Conservation (phyloP, 2,113 vertebrate genomes). For the Martes martes region DNA sequence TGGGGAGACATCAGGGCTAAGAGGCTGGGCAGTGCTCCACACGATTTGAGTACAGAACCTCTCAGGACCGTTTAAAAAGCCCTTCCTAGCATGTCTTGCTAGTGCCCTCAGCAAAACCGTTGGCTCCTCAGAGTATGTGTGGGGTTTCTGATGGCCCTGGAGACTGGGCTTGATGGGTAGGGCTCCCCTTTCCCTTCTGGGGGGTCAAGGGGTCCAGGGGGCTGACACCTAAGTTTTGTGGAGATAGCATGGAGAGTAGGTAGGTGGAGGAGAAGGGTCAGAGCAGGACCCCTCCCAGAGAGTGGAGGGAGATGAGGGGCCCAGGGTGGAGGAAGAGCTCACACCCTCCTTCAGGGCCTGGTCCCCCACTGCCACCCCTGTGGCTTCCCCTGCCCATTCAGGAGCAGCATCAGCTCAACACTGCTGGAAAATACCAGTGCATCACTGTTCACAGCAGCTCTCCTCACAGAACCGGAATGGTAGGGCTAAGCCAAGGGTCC, state of each 20-base stretch:
- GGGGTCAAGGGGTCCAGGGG: not conserved
- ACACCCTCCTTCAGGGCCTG: not conserved
- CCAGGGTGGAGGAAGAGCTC: not conserved
- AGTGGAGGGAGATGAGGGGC: not conserved
- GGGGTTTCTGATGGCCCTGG: not conserved
- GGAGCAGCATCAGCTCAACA: no score
- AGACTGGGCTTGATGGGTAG: no score
- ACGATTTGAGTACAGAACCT: not conserved
- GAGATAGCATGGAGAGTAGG: no score
- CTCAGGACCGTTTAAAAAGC: not conserved
- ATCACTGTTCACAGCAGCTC: not conserved
- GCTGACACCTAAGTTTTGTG: no score
- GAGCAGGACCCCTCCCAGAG: not conserved
- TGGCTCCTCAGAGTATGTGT: not conserved
- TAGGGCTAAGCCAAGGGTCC: rapidly evolving
- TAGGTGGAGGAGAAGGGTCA: not conserved
- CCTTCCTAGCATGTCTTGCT: not conserved
- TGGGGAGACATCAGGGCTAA: not conserved
- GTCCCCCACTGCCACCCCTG: not conserved
- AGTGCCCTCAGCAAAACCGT: not conserved
- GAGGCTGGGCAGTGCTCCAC: not conserved
- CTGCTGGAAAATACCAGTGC: not conserved
- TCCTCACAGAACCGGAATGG: not conserved
- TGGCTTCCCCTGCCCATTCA: not conserved
- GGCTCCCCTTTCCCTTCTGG: not conserved